These are phyloP conservation scores for Cavia porcellus DNA, from an alignment of 2,113 vertebrate species.

Conservation along the genomic window DNA sequence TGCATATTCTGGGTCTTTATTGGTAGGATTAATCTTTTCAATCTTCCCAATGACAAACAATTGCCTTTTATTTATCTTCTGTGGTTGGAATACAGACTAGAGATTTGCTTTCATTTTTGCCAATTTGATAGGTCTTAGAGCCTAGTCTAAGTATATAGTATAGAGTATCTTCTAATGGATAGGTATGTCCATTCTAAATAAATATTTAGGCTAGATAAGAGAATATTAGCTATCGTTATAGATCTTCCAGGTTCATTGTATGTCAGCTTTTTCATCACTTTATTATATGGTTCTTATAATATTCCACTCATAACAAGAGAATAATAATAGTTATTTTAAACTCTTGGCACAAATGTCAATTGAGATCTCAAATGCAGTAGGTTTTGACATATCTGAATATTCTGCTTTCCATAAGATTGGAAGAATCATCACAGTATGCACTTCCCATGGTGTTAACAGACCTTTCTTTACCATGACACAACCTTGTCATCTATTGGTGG, in stretches of 20 bases:
- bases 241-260: fast-evolving
- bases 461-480: not conserved
- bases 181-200: not conserved
- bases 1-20: not conserved
- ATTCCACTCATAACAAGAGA: not conserved
- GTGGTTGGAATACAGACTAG: not conserved
- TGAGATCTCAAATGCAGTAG: not conserved
- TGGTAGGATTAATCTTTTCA: not conserved
- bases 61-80: not conserved
- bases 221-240: not conserved
- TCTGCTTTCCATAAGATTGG: not conserved
- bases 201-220: not conserved
- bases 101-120: not conserved
- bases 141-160: not conserved
- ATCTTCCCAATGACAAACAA: not conserved
- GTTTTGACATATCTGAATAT: not conserved
- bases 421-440: not conserved
- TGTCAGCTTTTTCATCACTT: not conserved
- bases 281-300: not conserved
- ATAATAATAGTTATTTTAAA: not conserved
- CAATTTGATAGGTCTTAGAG: not conserved
- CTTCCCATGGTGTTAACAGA: not conserved
- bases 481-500: not conserved
- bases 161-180: not conserved
- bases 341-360: not conserved